phyloP scores from a whole-genome alignment of 64 coral and sea anemone genomes.

The Pocillopora damicornis region DNA sequence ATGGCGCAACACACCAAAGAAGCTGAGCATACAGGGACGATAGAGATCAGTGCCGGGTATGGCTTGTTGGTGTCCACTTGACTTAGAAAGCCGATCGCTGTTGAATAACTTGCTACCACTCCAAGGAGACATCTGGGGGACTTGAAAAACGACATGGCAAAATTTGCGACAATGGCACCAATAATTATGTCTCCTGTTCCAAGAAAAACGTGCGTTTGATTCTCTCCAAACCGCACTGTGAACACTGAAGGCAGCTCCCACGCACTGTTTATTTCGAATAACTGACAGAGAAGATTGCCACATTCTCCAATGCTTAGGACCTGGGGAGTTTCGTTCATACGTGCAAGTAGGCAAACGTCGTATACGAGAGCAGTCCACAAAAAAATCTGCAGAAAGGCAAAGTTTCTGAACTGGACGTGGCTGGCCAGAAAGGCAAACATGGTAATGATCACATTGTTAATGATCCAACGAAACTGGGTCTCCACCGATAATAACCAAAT shows the following conservation, averaged over 20 bases:
- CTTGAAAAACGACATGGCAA: slow-evolving; percentile 94
- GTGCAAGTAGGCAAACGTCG: slow-evolving; percentile 79
- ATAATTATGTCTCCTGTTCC: slow-evolving; percentile 95
- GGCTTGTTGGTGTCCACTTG: slow-evolving; percentile 76
- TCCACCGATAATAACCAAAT: slow-evolving; percentile 71
- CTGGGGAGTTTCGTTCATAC: slow-evolving; percentile 68
- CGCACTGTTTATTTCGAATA: slow-evolving; percentile 90
- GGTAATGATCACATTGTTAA: slow-evolving; percentile 84
- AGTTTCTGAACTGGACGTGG: slow-evolving; percentile 91
- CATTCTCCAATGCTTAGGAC: slow-evolving; percentile 86
- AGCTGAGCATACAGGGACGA: slow-evolving; percentile 80
- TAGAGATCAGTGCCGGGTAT: slow-evolving; percentile 81
- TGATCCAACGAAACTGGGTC: slow-evolving; percentile 78
- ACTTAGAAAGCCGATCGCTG: slow-evolving; percentile 79
- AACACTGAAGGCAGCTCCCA: slow-evolving; percentile 93
- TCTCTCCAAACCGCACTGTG: slow-evolving; percentile 81
- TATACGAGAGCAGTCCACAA: slow-evolving; percentile 93
- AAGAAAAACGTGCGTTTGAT: slow-evolving; percentile 75
- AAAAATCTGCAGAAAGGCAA: slow-evolving; percentile 96
- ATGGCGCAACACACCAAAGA: slow-evolving; percentile 76
- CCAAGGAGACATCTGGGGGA: slow-evolving; percentile 75
- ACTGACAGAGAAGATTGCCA: slow-evolving; percentile 71
- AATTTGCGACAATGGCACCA: slow-evolving; percentile 87
- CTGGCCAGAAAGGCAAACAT: slow-evolving; percentile 89
- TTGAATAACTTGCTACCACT: slow-evolving; percentile 78